Percentiles rank a stretch among this genome's conserved stretches.
These are phyloP conservation scores for Drosophila mauritiana DNA, from an alignment of 1,140 invertebrate species.

Conservation along the genomic window DNA sequence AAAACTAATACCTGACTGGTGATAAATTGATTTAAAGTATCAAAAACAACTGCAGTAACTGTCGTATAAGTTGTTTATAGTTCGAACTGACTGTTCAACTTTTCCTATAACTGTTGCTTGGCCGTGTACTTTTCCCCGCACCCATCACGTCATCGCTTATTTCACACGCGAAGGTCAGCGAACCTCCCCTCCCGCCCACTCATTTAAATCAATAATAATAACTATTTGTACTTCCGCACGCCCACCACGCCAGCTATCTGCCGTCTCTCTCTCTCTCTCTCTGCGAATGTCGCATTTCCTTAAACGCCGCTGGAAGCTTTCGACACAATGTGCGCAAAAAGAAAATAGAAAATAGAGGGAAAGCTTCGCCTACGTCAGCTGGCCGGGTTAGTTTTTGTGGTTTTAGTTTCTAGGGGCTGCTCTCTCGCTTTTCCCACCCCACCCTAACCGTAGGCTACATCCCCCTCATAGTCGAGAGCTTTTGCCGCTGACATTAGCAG, in stretches of 20 bases:
- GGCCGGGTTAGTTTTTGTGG: slow-evolving; percentile 38
- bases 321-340: slow-evolving; percentile 10
- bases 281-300: slow-evolving; percentile 57
- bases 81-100: not conserved
- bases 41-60: not conserved
- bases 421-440: slow-evolving; percentile 7
- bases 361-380: slow-evolving; percentile 46
- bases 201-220: slow-evolving; percentile 73
- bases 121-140: slow-evolving; percentile 1
- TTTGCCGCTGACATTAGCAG: slow-evolving; percentile 67
- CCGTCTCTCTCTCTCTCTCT: not conserved
- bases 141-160: slow-evolving; percentile 33
- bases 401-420: slow-evolving; percentile 68
- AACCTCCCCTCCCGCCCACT: slow-evolving; percentile 34
- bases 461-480: slow-evolving; percentile 12
- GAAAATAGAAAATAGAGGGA: slow-evolving; percentile 5
- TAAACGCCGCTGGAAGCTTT: slow-evolving; percentile 60
- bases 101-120: slow-evolving; percentile 50
- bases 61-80: not conserved
- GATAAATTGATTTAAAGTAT: not conserved
- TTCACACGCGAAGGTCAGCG: slow-evolving; percentile 76
- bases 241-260: slow-evolving; percentile 31
- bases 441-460: not conserved
- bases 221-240: slow-evolving; percentile 71
- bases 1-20: not conserved